phyloP scores from a whole-genome alignment of 2,797 vertebrate genomes.

The Syndactyla subalaris region DNA sequence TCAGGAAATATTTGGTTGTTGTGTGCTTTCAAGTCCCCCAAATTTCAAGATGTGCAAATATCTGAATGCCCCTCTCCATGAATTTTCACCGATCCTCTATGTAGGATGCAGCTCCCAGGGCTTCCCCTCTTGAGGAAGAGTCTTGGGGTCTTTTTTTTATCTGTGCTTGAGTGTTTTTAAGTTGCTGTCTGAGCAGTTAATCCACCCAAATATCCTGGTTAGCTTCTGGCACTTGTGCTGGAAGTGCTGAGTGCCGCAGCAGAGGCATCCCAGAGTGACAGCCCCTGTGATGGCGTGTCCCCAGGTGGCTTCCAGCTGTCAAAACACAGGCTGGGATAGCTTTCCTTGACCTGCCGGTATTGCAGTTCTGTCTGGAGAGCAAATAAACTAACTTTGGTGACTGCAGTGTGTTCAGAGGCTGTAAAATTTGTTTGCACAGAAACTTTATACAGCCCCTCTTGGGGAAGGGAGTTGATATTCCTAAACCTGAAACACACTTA shows the following conservation, averaged over 20 bases:
- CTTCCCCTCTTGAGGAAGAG: background rate
- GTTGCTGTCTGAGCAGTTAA: conserved; percentile 2
- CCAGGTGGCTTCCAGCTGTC: conserved; percentile 34
- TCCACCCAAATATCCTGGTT: background rate
- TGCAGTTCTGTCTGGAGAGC: background rate
- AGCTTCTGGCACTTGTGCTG: background rate
- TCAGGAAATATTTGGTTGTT: conserved; percentile 29
- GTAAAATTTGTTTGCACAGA: background rate
- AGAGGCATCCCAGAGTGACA: background rate
- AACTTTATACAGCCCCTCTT: background rate
- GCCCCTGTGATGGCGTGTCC: background rate
- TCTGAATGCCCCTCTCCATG: background rate
- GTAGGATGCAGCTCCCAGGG: background rate
- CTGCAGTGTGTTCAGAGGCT: background rate
- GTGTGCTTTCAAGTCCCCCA: background rate
- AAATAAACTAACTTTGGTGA: background rate
- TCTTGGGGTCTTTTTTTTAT: background rate
- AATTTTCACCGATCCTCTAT: background rate
- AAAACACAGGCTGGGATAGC: background rate
- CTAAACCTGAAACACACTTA: background rate
- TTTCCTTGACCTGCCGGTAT: background rate
- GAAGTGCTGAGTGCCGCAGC: background rate
- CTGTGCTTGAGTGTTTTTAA: background rate
- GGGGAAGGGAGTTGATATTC: background rate
- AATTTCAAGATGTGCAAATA: background rate